Evolutionary conservation across 2,888 invertebrate species (phyloP).

Genomic region (Pyrrhosoma nymphula): DNA sequence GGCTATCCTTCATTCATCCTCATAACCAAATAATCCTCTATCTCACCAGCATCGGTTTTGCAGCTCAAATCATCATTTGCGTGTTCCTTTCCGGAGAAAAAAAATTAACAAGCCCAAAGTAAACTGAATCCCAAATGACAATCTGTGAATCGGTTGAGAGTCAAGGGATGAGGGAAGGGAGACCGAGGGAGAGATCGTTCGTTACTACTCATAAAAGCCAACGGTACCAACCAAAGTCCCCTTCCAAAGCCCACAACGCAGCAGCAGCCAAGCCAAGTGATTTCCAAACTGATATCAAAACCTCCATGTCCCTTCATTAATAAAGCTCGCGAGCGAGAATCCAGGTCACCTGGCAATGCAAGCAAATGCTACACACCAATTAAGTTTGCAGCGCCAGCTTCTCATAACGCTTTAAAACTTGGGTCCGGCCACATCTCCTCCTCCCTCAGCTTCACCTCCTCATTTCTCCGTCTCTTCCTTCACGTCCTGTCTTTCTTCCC

Average conservation of each 20-base stretch:
- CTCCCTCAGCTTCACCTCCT: background rate
- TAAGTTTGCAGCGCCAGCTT: constrained; percentile 44
- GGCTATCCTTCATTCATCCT: too few relatives aligned
- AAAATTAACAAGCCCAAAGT: constrained; percentile 9
- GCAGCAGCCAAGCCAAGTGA: constrained; percentile 40
- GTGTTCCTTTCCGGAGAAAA: background rate
- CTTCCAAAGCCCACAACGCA: background rate
- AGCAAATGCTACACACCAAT: constrained; percentile 56
- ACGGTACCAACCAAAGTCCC: background rate
- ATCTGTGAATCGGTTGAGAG: background rate
- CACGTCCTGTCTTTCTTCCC: background rate
- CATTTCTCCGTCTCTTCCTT: background rate
- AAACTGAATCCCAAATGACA: constrained; percentile 2
- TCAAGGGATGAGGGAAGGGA: background rate
- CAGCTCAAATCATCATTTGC: background rate
- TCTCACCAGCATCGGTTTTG: background rate
- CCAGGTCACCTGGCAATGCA: constrained; percentile 52
- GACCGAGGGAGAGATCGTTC: background rate
- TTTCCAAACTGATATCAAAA: constrained; percentile 48
- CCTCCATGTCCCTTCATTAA: constrained; percentile 45
- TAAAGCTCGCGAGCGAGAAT: constrained; percentile 51
- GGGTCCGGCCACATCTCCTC: background rate
- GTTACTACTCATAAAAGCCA: constrained; percentile 2
- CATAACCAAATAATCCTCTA: background rate
- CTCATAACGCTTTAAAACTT: constrained; percentile 50